These are phyloP conservation scores for Dufourea novaeangliae DNA, from an alignment of 1,140 invertebrate genomes.

Conservation along the genomic window DNA sequence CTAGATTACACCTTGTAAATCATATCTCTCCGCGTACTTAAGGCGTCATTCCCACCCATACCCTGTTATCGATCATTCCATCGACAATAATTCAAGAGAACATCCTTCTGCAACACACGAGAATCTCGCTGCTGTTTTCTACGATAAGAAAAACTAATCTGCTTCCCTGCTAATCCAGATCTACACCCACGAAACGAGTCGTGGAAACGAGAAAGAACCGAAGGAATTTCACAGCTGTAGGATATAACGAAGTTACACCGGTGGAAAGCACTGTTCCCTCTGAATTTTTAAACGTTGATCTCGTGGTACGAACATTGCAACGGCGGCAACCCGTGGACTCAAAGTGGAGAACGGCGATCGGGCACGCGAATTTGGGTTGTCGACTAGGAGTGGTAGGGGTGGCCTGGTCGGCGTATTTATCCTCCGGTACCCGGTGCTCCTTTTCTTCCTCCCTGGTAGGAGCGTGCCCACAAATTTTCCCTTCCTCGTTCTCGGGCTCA, in stretches of 20 bases:
- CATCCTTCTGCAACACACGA: background rate
- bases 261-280: conserved; percentile 17
- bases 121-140: conserved; percentile 9
- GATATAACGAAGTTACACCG: background rate
- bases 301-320: background rate
- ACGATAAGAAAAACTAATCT: conserved; percentile 31
- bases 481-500: conserved; percentile 31
- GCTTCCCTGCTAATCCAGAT: conserved; percentile 1
- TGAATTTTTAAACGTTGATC: conserved; percentile 60
- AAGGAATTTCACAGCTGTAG: background rate
- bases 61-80: conserved; percentile 3
- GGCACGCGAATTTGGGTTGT: conserved; percentile 41
- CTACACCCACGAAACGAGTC: background rate
- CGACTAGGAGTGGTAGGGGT: conserved; percentile 47
- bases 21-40: conserved; percentile 23
- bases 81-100: background rate
- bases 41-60: conserved; percentile 30
- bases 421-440: conserved; percentile 44
- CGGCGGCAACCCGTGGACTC: background rate
- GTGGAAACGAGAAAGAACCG: conserved; percentile 1
- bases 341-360: conserved; percentile 26
- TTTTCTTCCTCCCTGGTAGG: conserved; percentile 36
- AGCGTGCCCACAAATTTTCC: conserved; percentile 44
- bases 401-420: conserved; percentile 69
- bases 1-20: conserved; percentile 34